These are phyloP conservation scores for Rhadinocentrus ornatus DNA, from an alignment of 2,797 vertebrate genomes.

Conservation along the genomic window DNA sequence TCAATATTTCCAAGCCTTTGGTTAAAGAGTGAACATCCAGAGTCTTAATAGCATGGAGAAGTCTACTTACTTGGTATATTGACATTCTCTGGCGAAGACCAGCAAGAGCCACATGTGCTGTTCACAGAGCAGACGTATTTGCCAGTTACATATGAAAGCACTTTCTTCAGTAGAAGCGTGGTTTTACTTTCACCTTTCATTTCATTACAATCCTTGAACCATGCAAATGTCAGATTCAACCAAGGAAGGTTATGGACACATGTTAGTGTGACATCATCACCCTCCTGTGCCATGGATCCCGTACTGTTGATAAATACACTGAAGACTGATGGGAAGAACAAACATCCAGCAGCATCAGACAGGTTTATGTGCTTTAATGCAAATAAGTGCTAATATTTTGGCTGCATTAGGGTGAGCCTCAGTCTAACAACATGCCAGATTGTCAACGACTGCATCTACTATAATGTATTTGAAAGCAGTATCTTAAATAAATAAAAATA, in stretches of 20 bases:
- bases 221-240: background rate
- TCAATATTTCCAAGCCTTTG: background rate
- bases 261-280: background rate
- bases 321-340: constrained; percentile 38
- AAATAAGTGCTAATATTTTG: background rate
- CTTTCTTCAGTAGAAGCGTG: fast-evolving
- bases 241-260: constrained; percentile 38
- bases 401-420: background rate
- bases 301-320: constrained; percentile 11
- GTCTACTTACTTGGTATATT: constrained; percentile 44
- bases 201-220: fast-evolving
- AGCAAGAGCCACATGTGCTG: background rate
- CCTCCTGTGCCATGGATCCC: fast-evolving
- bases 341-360: constrained; percentile 17
- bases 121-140: constrained; percentile 47
- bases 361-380: background rate
- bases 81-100: constrained; percentile 4
- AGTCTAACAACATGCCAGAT: background rate
- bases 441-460: background rate
- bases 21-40: background rate
- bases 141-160: fast-evolving
- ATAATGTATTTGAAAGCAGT: background rate
- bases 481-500: constrained; percentile 26
- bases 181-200: fast-evolving
- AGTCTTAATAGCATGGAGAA: background rate